Evolutionary conservation across 2,113 vertebrate genomes (phyloP), one percentile per base, ranked within the genome.

Genomic region (Myrmophylax atrothorax): DNA sequence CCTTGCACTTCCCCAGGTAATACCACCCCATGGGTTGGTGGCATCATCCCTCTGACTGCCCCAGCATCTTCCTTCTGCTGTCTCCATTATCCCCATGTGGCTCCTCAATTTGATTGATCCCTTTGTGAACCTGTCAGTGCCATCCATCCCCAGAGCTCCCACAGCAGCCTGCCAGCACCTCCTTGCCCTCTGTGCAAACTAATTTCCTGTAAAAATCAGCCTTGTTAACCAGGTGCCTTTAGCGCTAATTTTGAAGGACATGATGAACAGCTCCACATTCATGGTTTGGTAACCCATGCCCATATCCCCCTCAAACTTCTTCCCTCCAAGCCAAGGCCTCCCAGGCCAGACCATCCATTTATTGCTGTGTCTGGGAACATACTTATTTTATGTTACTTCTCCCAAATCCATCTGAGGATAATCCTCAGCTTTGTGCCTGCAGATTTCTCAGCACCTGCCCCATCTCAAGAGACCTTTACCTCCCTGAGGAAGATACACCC

Each of bases 1-100:
- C 23, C 0, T 0, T 3, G 8, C n/a, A 10, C 26, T 5, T 38
- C 31, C 38, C 11, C 28, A 4, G 52, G 35, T 24, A 13, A 29
- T 3, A n/a, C 31, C 67, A 40, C 14, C 60, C 86, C 44, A 4
- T 7, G 16, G 17, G 47, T n/a, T 35, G 40, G 7, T 4, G 37
- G 8, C 18, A 28, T 3, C 10, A 0, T 16, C 70, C n/a, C 11
- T 11, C 72, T 5, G 1, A 19, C 35, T 10, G 26, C 24, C 59
- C 22, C 92, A 81, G 11, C 50, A 55, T 78, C 55, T 35, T 76
- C 18, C 16, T 50, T 24, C 8, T 5, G 0, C 46, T 35, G 7
- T 73, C 50, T 29, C 25, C 10, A 1, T 22, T 35, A 31, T 16
- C 59, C 7, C 1, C 56, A 2, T 1, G 17, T 14, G 15, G 14